Percentiles rank a stretch among this genome's conserved stretches.
Conservation (phyloP, 1,140 invertebrate species). For the Muscidifurax raptorellus region DNA sequence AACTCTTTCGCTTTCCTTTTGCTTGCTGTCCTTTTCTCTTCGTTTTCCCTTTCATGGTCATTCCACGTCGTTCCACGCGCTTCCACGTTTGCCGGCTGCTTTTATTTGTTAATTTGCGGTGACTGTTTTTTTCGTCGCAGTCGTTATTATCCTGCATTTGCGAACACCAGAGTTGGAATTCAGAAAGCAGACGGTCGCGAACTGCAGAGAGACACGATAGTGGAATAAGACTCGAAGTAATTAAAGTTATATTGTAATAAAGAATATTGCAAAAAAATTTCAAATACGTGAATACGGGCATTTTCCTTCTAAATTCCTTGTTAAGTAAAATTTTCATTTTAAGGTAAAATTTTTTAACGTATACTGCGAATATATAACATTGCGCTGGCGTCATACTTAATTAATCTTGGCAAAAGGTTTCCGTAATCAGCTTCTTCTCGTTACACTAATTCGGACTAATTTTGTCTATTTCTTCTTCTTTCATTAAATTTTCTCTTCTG, state of each 20-base stretch:
- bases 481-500: constrained; percentile 28
- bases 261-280: not conserved
- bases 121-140: not conserved
- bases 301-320: too few species aligned
- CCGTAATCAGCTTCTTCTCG: not conserved
- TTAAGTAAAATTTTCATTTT: too few species aligned
- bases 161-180: not conserved
- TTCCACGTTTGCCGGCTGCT: not conserved
- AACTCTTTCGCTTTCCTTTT: too few species aligned
- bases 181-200: not conserved
- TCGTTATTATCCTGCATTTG: not conserved
- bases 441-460: constrained; percentile 28
- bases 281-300: too few species aligned
- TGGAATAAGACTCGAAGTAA: not conserved
- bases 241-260: not conserved
- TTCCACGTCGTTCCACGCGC: not conserved
- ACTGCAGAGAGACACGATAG: not conserved
- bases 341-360: not conserved
- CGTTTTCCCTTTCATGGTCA: constrained; percentile 33
- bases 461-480: constrained; percentile 14
- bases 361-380: not conserved
- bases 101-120: constrained; percentile 18
- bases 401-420: not conserved
- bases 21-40: not conserved
- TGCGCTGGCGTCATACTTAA: not conserved